Conservation (phyloP, 2,888 invertebrate genomes). For the Apamea monoglypha region DNA sequence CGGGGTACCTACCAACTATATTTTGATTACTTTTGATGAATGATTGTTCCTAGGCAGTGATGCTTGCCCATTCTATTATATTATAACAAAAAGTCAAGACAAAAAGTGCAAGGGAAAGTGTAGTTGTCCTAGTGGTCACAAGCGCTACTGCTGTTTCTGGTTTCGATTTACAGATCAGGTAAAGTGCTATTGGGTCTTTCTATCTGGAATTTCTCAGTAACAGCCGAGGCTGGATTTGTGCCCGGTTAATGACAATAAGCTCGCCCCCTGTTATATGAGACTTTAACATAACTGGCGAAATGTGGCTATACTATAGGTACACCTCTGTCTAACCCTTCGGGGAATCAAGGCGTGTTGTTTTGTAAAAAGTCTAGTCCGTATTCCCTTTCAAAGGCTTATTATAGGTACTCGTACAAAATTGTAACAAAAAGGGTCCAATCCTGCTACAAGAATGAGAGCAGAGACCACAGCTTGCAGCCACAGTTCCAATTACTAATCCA, state of each 20-base stretch:
- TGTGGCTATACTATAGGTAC: too few species aligned
- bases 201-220: too few species aligned
- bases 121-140: not conserved
- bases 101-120: not conserved
- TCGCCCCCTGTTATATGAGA: too few species aligned
- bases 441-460: not conserved
- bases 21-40: not conserved
- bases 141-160: not conserved
- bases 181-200: not conserved
- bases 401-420: not conserved
- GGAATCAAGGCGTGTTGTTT: too few species aligned
- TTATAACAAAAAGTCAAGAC: not conserved
- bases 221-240: too few species aligned
- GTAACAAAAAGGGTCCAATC: not conserved
- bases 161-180: not conserved
- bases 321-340: too few species aligned
- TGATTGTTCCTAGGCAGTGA: not conserved
- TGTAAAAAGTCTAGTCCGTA: not conserved
- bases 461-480: conserved; percentile 16
- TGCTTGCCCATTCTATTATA: not conserved
- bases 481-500: conserved; percentile 37
- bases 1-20: too few species aligned
- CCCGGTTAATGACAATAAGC: too few species aligned
- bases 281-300: too few species aligned
- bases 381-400: not conserved